Base-by-base conservation (phyloP, 2,888 invertebrate species). In the Dolichopus griseipennis region DNA sequence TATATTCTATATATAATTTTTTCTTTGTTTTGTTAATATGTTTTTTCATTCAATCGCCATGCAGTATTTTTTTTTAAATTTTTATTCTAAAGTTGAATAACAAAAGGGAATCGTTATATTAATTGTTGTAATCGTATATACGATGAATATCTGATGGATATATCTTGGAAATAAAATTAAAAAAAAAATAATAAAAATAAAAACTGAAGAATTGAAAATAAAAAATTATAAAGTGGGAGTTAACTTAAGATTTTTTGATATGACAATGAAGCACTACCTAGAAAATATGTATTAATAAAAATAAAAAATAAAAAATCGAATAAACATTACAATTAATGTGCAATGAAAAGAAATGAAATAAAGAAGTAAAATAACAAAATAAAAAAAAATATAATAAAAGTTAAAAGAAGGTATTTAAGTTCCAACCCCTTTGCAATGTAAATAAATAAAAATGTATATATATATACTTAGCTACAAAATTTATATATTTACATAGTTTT, bases 241-340 rank as follows among this genome's bases (percentile, higher is more conserved):
- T 21, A 18, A 62, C 62, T 62, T 22, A 22, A 22, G 62, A 62
- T 62, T 62, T 62, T 62, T 62, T 62, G 62, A 62, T 62, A 62
- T 62, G 62, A 62, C 62, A 62, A 61, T 10, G 15, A 61, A 18
- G 15, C 8, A 27, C 27, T 5, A 27, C 27, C 2, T 27, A 27
- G 10, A 37, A 52, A 52, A 52, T 52, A 6, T 15, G 18, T 12
- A 52, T 18, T 18, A 52, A 52, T 12, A 52, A 15, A 6, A 52
- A 52, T 52, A 52, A 18, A 1, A 15, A 52, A 52, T 22, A 62
- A 21, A 21, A 62, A 21, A 12, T 22, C 27, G 5, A 27, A 27
- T 27, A 61, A 61, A 20, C 61, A 27, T 27, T 27, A 12, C 41
- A 9, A 5, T 41, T 41, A 15, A 41, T 41, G 41, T 41, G 41